These are phyloP conservation scores for Acanthornis magna DNA, from an alignment of 2,797 vertebrate genomes.

Conservation along the genomic window DNA sequence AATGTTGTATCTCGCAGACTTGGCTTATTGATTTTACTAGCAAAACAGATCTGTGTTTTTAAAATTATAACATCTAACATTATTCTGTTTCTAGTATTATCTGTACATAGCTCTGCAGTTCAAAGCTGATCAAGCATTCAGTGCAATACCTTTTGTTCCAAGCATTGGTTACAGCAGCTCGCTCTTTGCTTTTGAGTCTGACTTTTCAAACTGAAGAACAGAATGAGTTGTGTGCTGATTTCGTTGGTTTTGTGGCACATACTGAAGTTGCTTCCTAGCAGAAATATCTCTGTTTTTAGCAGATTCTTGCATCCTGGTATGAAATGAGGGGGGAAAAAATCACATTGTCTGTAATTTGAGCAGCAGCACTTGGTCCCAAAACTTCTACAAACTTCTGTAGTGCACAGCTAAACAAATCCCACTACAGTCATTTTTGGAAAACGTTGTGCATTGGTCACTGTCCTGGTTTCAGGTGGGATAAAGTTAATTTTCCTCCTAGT, in stretches of 20 bases:
- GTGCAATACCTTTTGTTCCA: background rate
- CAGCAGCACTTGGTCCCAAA: background rate
- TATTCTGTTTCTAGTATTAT: background rate
- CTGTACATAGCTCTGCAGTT: background rate
- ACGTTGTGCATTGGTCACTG: background rate
- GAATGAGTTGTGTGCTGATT: background rate
- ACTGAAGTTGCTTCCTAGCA: background rate
- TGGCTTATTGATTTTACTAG: background rate
- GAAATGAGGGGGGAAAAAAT: accelerated
- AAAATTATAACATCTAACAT: background rate
- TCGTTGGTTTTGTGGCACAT: background rate
- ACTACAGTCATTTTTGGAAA: background rate
- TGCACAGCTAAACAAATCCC: background rate
- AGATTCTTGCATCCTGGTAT: background rate
- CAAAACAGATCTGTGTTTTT: background rate
- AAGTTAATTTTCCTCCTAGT: background rate
- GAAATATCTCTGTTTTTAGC: background rate
- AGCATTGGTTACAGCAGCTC: background rate
- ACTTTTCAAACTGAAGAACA: background rate
- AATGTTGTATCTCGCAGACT: background rate
- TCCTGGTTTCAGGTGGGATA: background rate
- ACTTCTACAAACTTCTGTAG: background rate
- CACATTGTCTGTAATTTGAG: background rate
- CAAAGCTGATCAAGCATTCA: background rate
- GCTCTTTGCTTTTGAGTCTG: background rate